A percentile compares a stretch with the other conserved stretches of the same genome.
These are phyloP conservation scores for Cyclopterus lumpus DNA, from an alignment of 2,797 vertebrate genomes.

Conservation along the genomic window DNA sequence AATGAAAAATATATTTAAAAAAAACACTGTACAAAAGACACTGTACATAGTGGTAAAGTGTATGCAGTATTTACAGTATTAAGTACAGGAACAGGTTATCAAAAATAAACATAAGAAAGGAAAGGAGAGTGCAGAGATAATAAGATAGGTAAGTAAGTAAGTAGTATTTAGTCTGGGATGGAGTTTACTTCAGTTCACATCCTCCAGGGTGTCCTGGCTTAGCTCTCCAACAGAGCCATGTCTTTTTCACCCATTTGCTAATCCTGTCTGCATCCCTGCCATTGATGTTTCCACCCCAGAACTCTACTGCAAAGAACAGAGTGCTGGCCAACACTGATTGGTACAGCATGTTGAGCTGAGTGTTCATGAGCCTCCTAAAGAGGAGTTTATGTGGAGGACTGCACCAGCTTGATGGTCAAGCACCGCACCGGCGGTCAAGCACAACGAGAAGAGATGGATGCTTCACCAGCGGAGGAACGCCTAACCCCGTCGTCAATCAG, in stretches of 20 bases:
- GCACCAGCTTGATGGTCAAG: not conserved
- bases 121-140: too few relatives aligned
- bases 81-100: too few relatives aligned
- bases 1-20: too few relatives aligned
- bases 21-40: too few relatives aligned
- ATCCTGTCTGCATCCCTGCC: conserved; percentile 66
- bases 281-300: conserved; percentile 63
- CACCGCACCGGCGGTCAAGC: too few relatives aligned
- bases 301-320: conserved; percentile 34
- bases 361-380: conserved; percentile 2
- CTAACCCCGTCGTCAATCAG: too few relatives aligned
- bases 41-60: too few relatives aligned
- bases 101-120: too few relatives aligned
- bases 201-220: conserved; percentile 55
- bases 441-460: too few relatives aligned
- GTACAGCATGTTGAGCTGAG: conserved; percentile 17
- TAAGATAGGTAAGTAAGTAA: too few relatives aligned
- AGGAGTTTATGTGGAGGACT: conserved; percentile 7
- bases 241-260: conserved; percentile 60
- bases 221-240: conserved; percentile 41
- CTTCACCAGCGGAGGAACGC: too few relatives aligned
- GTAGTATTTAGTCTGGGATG: conserved; percentile 26
- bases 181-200: conserved; percentile 56
- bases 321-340: conserved; percentile 40
- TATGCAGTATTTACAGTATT: too few relatives aligned